Conservation (phyloP, 2,797 vertebrate genomes). For the Anguilla pacifica region DNA sequence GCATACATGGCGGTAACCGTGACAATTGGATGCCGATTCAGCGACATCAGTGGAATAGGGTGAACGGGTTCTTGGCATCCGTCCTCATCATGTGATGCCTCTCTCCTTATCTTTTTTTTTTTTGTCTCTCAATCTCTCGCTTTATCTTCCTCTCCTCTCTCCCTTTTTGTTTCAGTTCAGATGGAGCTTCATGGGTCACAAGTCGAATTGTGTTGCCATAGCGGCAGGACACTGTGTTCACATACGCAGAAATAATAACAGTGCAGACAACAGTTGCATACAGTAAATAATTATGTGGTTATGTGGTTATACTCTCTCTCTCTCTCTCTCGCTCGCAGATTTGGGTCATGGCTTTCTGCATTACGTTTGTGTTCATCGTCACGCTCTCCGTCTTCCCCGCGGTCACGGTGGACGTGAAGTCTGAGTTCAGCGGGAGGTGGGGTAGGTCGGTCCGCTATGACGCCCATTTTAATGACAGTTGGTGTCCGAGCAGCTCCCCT, state of each 20-base stretch:
- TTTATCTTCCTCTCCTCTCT: background rate
- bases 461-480: background rate
- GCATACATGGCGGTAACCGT: background rate
- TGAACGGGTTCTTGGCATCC: background rate
- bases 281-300: background rate
- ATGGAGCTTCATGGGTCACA: background rate
- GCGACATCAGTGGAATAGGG: background rate
- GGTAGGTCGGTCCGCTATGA: conserved; percentile 59
- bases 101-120: background rate
- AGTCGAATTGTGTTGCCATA: background rate
- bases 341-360: conserved; percentile 84
- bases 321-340: conserved; percentile 65
- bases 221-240: background rate
- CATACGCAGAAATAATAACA: background rate
- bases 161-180: background rate
- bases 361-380: conserved; percentile 82
- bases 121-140: background rate
- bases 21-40: background rate
- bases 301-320: background rate
- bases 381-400: conserved; percentile 87
- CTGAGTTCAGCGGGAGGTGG: conserved; percentile 67
- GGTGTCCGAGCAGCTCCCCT: background rate
- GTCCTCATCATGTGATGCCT: background rate
- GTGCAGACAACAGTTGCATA: background rate
- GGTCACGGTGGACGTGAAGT: conserved; percentile 80